phyloP scores from a whole-genome alignment of 2,113 vertebrate species.

The Scatophagus argus region DNA sequence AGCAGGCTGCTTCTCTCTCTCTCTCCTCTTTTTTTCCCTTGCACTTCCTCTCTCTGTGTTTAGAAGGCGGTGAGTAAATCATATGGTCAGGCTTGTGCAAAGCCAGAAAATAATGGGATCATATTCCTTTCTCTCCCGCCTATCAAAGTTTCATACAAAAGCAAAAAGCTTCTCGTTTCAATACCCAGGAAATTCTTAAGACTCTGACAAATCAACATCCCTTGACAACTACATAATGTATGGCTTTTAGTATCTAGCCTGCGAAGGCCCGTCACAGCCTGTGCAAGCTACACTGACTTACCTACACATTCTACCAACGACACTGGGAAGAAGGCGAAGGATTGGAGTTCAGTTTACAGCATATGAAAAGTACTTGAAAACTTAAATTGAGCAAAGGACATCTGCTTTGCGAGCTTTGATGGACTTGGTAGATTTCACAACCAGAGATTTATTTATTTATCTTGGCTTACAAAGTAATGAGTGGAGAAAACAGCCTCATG shows the following conservation, averaged over 20 bases:
- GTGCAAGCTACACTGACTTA: constrained; percentile 86
- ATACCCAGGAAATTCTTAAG: constrained; percentile 74
- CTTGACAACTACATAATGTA: constrained; percentile 86
- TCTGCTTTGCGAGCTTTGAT: constrained; percentile 56
- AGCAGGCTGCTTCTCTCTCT: constrained; percentile 64
- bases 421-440: constrained; percentile 44
- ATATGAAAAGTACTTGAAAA: constrained; percentile 47
- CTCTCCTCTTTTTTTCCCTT: constrained; percentile 53
- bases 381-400: constrained; percentile 44
- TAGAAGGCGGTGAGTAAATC: constrained; percentile 79
- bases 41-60: constrained; percentile 66
- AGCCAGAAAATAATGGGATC: constrained; percentile 86
- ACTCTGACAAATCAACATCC: constrained; percentile 81
- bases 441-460: constrained; percentile 29
- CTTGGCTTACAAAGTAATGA: constrained; percentile 38
- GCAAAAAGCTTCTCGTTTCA: constrained; percentile 75
- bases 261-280: constrained; percentile 82
- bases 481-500: constrained; percentile 35
- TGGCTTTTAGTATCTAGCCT: constrained; percentile 77
- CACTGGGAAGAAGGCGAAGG: constrained; percentile 40
- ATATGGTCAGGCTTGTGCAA: constrained; percentile 80
- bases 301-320: constrained; percentile 58
- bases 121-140: constrained; percentile 80
- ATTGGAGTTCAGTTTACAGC: constrained; percentile 43
- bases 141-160: constrained; percentile 83